Base-by-base conservation (phyloP, 1,140 invertebrate genomes). In the Achatina immaculata region DNA sequence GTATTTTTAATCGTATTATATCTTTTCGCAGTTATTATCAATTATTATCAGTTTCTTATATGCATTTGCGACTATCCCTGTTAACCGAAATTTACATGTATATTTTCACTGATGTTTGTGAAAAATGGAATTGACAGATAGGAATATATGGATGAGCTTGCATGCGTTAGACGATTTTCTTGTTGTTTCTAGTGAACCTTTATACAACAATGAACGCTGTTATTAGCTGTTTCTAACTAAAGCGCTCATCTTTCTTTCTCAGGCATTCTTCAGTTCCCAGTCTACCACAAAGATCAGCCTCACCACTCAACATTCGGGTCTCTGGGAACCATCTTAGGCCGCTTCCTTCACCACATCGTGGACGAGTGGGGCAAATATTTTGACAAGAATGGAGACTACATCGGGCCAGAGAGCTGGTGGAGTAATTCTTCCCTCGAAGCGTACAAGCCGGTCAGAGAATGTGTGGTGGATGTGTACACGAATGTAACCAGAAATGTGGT, bases 251-350 rank as follows among this genome's bases (percentile, higher is more conserved):
- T 38, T n/a, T 58, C 42, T 34, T 62, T 24, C 68, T 58, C 88
- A 62, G 88, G 87, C 2, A 75, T 86, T 43, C 79, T 89, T 16
- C 88, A 88, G 83, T 87, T 84, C 34, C 86, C 86, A 3, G 55
- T 88, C 51, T 88, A 86, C 78, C 71, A 62, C 28, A 75, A 78
- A 42, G 68, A 80, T n/a, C 68, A 81, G 34, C 85, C 85, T 0
- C 82, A 84, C 62, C 83, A 76, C 82, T 45, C 82, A 42, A 85
- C 82, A 45, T 88, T 86, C 76, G 86, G 85, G 4, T 82, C 84
- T 7, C 43, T 88, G 38, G 86, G 86, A n/a, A 58, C 78, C 40
- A 31, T 85, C 21, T 34, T 88, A 0, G 86, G 79, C 0, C 82
- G 83, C n/a, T 81, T 81, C 79, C 34, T 86, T 0, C 80, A 86